Evolutionary conservation across 2,797 vertebrate species (phyloP), one percentile per base, ranked within the genome.

Genomic region (Coranthus polyacanthus): DNA sequence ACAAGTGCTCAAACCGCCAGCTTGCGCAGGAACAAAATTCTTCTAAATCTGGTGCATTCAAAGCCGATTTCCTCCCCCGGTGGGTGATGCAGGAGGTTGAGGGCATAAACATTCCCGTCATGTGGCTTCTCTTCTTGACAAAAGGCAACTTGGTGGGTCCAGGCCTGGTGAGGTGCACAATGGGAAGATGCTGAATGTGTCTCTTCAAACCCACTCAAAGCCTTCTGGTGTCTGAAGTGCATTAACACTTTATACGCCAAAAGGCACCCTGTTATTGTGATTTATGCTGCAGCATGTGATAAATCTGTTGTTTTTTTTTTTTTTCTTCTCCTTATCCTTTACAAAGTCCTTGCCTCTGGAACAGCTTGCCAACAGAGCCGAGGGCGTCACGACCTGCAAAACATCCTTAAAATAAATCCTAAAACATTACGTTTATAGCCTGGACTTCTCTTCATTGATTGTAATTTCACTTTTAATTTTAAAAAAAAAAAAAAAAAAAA

Each of bases 91-190:
- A 36, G 45, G 69, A 63, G 68, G 53, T 13, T 13, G 38, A 59
- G 50, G 56, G 9, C 1, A 11, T 2, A 50, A 55, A 66, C 46
- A 22, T 57, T 55, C 20, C 51, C 10, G 39, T 68, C 72, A 68
- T 61, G 68, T 72, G 56, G 63, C 38, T 22, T 46, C 22, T 46
- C 38, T 32, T 26, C 39, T 24, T 44, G 55, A 77, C 69, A 79
- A 82, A 69, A 78, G 71, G 39, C 71, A 43, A 68, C 70, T 49
- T 65, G 54, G 61, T 77, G 64, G 73, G 61, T 68, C 39, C 17
- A 22, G 41, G 39, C 49, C 69, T 58, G 67, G 16, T 53, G 61
- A 45, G 57, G 67, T 37, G 12, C 34, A 70, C 12, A 66, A 72
- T 16, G 59, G 21, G 18, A 68, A 61, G 77, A 83, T 75, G 45